Conservation (phyloP, 2,888 invertebrate genomes). For the Herminia tarsipennalis region DNA sequence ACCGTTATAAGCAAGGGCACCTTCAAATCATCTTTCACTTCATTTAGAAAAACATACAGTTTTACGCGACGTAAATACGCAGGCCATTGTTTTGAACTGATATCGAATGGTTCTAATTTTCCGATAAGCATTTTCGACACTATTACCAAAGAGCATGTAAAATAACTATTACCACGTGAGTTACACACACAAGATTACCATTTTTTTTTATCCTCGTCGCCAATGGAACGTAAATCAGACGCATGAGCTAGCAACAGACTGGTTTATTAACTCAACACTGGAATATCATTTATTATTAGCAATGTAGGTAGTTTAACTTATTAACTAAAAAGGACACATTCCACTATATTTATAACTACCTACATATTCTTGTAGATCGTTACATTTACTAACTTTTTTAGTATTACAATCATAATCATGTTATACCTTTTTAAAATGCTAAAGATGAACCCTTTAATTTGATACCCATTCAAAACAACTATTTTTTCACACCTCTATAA, state of each 20-base stretch:
- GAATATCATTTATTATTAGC: no score
- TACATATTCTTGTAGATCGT: no score
- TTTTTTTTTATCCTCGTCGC: neutral
- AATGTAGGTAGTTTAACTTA: no score
- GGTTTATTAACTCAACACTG: neutral
- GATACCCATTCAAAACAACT: no score
- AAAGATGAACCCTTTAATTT: no score
- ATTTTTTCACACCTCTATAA: no score
- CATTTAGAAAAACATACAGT: neutral
- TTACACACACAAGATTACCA: neutral
- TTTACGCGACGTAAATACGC: neutral
- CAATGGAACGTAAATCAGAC: neutral
- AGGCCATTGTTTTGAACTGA: constrained; percentile 1
- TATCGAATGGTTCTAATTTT: neutral
- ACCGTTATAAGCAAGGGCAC: neutral
- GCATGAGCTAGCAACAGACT: neutral
- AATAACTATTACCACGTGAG: neutral
- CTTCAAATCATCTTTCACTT: neutral
- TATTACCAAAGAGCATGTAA: neutral
- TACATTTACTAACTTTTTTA: no score
- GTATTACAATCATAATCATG: no score
- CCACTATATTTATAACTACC: no score
- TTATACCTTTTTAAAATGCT: no score
- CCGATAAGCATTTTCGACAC: neutral
- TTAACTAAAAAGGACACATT: no score